Evolutionary conservation across 2,797 vertebrate genomes (phyloP).

Genomic region (Xenopus petersii): DNA sequence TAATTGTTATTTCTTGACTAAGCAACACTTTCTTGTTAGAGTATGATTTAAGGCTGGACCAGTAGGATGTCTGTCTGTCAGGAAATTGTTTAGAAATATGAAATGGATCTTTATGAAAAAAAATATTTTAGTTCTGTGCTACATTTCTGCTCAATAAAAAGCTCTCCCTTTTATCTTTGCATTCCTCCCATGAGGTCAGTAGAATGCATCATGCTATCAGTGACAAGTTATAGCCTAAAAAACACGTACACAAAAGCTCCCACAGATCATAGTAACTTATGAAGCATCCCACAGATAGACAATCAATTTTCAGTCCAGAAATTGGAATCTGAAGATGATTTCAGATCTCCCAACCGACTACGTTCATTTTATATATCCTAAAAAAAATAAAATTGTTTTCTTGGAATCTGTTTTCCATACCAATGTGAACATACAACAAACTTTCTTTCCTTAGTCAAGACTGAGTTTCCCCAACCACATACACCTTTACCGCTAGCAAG

Average conservation of each 20-base stretch:
- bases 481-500: slow-evolving; percentile 23
- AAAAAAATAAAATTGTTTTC: slow-evolving; percentile 37
- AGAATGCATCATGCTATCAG: slow-evolving; percentile 25
- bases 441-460: slow-evolving; percentile 9
- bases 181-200: neutral
- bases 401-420: slow-evolving; percentile 23
- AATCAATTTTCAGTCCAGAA: slow-evolving; percentile 28
- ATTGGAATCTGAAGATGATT: slow-evolving; percentile 27
- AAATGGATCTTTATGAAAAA: neutral
- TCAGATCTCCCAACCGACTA: slow-evolving; percentile 19
- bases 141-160: neutral
- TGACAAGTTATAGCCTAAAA: slow-evolving; percentile 13
- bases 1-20: too few species aligned
- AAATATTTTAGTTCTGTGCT: neutral
- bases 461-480: slow-evolving; percentile 3
- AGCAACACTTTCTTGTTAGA: neutral
- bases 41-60: neutral
- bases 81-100: neutral
- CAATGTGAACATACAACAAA: slow-evolving; percentile 17
- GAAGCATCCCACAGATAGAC: slow-evolving; percentile 20
- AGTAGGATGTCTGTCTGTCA: neutral
- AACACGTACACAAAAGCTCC: slow-evolving; percentile 25
- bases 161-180: neutral
- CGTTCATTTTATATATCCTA: slow-evolving; percentile 24
- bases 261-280: slow-evolving; percentile 19